Percentiles rank a stretch among this genome's conserved stretches.
Evolutionary conservation across 2,113 vertebrate genomes (phyloP).

Genomic region (Neolamprologus modestus): DNA sequence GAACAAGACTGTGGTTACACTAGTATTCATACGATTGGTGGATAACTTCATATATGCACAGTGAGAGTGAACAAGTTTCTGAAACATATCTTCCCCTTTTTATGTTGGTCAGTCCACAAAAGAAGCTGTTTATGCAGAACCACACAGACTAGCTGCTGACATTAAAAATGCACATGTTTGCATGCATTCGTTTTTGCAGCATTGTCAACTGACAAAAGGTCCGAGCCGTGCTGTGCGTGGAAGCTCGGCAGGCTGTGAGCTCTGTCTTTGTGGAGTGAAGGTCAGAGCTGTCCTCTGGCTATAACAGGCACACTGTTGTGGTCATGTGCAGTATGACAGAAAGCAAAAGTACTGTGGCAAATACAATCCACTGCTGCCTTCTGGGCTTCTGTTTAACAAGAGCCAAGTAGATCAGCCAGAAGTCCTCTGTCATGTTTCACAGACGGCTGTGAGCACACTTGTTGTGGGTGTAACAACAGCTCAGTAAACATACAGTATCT

Average conservation of each 20-base stretch:
- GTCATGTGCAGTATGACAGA: slow-evolving; percentile 46
- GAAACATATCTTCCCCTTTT: not conserved
- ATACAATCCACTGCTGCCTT: slow-evolving; percentile 24
- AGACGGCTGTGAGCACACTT: slow-evolving; percentile 30
- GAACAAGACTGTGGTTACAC: not conserved
- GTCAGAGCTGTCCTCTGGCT: slow-evolving; percentile 62
- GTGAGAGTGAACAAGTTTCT: not conserved
- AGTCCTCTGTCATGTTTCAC: slow-evolving; percentile 31
- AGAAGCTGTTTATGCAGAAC: not conserved
- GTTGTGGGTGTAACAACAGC: slow-evolving; percentile 33
- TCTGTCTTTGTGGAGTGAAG: slow-evolving; percentile 49
- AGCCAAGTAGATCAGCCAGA: slow-evolving; percentile 52
- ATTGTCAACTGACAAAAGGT: slow-evolving; percentile 20
- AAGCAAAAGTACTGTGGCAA: slow-evolving; percentile 19
- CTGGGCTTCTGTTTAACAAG: slow-evolving; percentile 5
- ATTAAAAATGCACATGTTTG: not conserved
- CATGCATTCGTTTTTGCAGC: not conserved
- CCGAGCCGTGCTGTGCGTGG: not conserved
- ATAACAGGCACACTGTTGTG: slow-evolving; percentile 25
- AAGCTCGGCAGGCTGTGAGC: slow-evolving; percentile 6
- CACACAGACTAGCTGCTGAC: not conserved
- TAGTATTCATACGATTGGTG: not conserved
- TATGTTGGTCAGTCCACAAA: not conserved
- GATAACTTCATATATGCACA: not conserved
- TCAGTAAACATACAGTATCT: not conserved